phyloP scores from a whole-genome alignment of 2,797 vertebrate genomes.

The Champsocephalus gunnari region DNA sequence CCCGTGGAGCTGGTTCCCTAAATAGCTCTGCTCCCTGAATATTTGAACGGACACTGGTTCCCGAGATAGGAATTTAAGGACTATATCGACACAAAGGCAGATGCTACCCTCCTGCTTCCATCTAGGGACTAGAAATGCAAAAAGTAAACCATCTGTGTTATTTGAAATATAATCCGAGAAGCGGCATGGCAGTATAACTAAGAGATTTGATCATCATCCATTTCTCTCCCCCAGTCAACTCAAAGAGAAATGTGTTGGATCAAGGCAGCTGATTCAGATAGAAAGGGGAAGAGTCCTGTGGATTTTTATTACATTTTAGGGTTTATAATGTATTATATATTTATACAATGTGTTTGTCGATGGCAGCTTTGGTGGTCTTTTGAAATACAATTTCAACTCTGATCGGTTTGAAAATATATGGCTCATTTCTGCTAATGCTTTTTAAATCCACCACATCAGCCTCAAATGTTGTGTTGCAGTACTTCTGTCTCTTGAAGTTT shows the following conservation, averaged over 20 bases:
- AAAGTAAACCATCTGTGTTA: constrained; percentile 26
- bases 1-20: constrained; percentile 10
- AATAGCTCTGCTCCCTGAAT: constrained; percentile 12
- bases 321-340: constrained; percentile 24
- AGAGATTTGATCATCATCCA: constrained; percentile 28
- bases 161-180: constrained; percentile 51
- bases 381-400: constrained; percentile 50
- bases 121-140: constrained; percentile 33
- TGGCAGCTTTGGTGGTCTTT: constrained; percentile 31
- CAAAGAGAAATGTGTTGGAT: constrained; percentile 21
- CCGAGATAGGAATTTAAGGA: constrained; percentile 21
- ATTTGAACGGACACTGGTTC: not conserved
- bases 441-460: constrained; percentile 47
- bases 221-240: constrained; percentile 26
- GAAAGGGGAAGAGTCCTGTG: constrained; percentile 33
- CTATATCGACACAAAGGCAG: constrained; percentile 4
- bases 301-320: constrained; percentile 38
- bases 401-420: constrained; percentile 37
- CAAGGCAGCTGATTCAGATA: constrained; percentile 19
- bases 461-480: constrained; percentile 48
- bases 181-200: constrained; percentile 54
- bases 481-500: constrained; percentile 56
- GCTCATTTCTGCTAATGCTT: constrained; percentile 31
- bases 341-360: constrained; percentile 46
- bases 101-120: constrained; percentile 32